Conservation (phyloP, 2,113 vertebrate species). For the Tupaia tana region DNA sequence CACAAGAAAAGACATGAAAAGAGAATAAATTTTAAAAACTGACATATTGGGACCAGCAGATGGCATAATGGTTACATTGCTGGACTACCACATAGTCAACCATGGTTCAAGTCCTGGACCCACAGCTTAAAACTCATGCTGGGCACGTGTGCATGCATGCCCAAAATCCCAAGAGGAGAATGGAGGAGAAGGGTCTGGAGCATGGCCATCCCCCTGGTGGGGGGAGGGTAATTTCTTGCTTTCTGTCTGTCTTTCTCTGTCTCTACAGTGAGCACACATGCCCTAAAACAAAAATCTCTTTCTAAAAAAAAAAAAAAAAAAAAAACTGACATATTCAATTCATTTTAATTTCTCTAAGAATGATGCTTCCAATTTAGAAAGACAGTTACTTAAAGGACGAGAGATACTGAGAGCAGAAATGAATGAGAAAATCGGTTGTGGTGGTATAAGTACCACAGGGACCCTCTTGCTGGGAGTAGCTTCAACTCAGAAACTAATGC, state of each 20-base stretch:
- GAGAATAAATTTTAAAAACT: not conserved
- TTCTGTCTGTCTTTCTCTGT: no score
- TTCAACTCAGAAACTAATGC: not conserved
- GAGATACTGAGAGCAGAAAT: not conserved
- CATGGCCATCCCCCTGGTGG: no score
- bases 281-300: no score
- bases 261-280: no score
- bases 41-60: not conserved
- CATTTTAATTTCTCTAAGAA: conserved; percentile 43
- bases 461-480: not conserved
- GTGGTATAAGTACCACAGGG: not conserved
- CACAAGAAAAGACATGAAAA: not conserved
- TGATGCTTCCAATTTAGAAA: not conserved
- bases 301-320: not conserved
- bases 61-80: no score
- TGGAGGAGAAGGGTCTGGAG: no score
- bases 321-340: not conserved
- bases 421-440: not conserved
- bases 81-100: no score
- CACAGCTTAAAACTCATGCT: no score
- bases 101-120: no score
- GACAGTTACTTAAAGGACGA: not conserved
- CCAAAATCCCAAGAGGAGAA: no score
- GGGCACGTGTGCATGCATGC: no score
- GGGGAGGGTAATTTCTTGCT: no score